A percentile compares a stretch with the other conserved stretches of the same genome.
Evolutionary conservation across 2,888 invertebrate genomes (phyloP).

Genomic region (Creontiades dilutus): DNA sequence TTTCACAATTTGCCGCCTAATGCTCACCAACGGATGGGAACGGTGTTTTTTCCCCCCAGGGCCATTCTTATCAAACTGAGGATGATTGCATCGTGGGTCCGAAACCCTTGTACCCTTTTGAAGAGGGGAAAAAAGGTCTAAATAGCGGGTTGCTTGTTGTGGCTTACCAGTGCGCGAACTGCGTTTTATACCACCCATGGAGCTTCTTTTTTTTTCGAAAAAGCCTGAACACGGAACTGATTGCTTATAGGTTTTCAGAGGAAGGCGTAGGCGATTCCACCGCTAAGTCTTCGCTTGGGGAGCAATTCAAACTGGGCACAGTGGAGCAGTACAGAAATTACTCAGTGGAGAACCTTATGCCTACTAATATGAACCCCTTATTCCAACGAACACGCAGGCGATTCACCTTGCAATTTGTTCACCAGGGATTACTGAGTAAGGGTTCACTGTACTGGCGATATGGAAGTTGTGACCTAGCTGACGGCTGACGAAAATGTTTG

Average conservation of each 20-base stretch:
- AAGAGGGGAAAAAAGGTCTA: background rate
- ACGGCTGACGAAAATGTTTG: no score
- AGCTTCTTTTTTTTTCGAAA: background rate
- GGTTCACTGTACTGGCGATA: no score
- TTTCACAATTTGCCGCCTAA: conserved; percentile 42
- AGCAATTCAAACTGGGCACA: background rate
- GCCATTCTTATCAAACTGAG: conserved; percentile 36
- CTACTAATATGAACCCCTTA: no score
- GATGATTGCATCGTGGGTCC: conserved; percentile 31
- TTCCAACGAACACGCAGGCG: no score
- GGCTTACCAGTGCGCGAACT: conserved; percentile 35
- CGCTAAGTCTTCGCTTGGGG: background rate
- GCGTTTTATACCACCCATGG: conserved; percentile 33
- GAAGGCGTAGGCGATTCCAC: background rate
- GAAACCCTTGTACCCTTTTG: background rate
- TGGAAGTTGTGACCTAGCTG: no score
- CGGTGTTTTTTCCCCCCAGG: conserved; percentile 5
- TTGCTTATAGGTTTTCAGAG: conserved; percentile 15
- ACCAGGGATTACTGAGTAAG: no score
- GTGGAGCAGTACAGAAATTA: no score
- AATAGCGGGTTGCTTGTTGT: conserved; percentile 5
- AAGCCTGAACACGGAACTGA: background rate
- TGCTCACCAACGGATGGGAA: background rate
- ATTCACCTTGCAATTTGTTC: no score
- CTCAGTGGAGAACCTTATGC: no score